Base-by-base conservation (phyloP, 2,113 vertebrate species). In the Psittacus erithacus region DNA sequence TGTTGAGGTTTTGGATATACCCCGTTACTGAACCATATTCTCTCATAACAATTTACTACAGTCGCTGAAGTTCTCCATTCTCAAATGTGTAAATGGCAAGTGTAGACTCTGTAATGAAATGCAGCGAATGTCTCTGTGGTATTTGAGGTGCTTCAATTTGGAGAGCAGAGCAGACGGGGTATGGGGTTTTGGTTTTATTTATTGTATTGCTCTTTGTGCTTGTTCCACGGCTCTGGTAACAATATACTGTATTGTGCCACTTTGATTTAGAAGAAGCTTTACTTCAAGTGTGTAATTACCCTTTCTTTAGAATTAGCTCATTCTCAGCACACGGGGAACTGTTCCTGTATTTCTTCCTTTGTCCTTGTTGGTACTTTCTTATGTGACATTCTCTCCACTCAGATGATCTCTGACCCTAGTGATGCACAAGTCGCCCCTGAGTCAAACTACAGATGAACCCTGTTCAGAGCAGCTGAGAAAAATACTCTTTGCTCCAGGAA, bases 361-460 rank as follows among this genome's bases (percentile, higher is more conserved):
- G 87, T 86, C 86, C 68, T 88, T 64, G 49, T 44, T 88, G 88
- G 44, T 88, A n/a, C 80, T 91, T 93, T 87, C 41, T 28, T 83
- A 5, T 49, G 53, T 87, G 77, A 69, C 84, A 73, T 94, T 76
- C 90, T 95, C 74, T 96, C 82, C 39, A 17, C 85, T 83, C 5
- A 0, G 52, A 59, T 79, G 86, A 81, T 92, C 93, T 95, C 86
- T 95, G 93, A 93, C 92, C 94, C 55, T 20, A 24, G 41, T 47
- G 89, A 88, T 93, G 86, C 83, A 55, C 80, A 62, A 91, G 95
- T 86, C 1, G 0, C 75, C 78, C 80, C 52, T 89, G 93, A 95
- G 90, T 90, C 91, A 95, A 89, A 75, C 76, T 83, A 50, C 64
- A 84, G 76, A 82, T 95, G 95, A 95, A 90, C 71, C 57, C 63